A percentile compares a stretch with the other conserved stretches of the same genome.
Evolutionary conservation across 1,140 invertebrate genomes (phyloP).

Genomic region (Hetaerina americana): DNA sequence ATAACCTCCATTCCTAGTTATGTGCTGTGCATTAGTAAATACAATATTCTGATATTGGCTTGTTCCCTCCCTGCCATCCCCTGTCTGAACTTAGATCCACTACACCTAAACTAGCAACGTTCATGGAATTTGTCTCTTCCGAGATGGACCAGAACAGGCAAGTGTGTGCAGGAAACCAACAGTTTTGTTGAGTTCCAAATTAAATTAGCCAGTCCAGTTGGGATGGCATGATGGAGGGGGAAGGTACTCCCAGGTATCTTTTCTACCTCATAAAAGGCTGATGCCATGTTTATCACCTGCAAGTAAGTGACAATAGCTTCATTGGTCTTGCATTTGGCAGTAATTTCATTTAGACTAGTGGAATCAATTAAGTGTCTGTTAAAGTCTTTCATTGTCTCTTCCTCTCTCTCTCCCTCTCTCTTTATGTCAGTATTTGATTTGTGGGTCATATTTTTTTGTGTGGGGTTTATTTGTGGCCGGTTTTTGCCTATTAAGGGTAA

Average conservation of each 20-base stretch:
- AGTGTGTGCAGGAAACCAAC: conserved; percentile 9
- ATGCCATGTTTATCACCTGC: not conserved
- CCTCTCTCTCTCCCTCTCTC: not conserved
- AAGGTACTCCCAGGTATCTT: not conserved
- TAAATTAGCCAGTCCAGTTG: not conserved
- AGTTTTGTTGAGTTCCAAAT: not conserved
- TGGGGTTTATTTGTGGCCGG: no score
- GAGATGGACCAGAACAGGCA: conserved; percentile 21
- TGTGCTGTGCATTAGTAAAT: not conserved
- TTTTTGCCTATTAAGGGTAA: no score
- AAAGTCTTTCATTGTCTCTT: not conserved
- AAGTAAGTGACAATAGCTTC: not conserved
- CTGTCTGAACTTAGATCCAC: conserved; percentile 16
- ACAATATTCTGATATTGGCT: not conserved
- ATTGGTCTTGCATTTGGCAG: not conserved
- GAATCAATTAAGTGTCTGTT: not conserved
- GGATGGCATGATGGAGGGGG: not conserved
- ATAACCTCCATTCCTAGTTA: not conserved
- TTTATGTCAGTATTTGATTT: not conserved
- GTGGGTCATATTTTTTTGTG: not conserved
- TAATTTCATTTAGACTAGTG: not conserved
- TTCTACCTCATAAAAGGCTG: not conserved
- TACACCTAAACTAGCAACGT: conserved; percentile 20
- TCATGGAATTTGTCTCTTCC: conserved; percentile 20
- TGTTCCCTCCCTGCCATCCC: not conserved